Evolutionary conservation across 2,888 invertebrate species (phyloP), one percentile per base, ranked within the genome.

Genomic region (Druceiella hillmani): DNA sequence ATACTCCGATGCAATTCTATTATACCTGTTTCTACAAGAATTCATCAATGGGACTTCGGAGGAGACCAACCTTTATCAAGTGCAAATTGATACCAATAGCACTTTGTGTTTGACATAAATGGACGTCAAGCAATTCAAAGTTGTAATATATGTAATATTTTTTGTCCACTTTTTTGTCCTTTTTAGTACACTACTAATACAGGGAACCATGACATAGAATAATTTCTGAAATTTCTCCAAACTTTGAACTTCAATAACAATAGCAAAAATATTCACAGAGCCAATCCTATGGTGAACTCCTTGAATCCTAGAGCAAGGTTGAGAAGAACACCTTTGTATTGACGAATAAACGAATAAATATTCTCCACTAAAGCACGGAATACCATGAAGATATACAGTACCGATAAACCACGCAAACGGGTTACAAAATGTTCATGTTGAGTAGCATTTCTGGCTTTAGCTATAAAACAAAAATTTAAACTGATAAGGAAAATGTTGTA

Each of bases 321-420:
- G 41, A 48, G 52, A 53, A 30, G 28, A 43, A 29, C 31, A 50
- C 12, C 33, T 52, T 22, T 52, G 44, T 16, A 49, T 53, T 2
- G 54, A 57, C 35, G 51, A 56, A 37, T 50, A n/a, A n/a, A n/a
- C n/a, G n/a, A n/a, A n/a, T n/a, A 53, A 32, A 54, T 54, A 22
- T 52, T 49, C 29, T 51, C 51, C 28, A 52, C 52, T 4, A 52
- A 54, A 46, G 49, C 49, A 13, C 30, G 44, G 28, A 46, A 48
- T 39, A 46, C 25, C 15, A 36, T 56, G 40, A 55, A 56, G 40
- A 47, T 49, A 38, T 60, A 58, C 36, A 50, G 51, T 17, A 52
- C 55, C n/a, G 43, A 51, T 14, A 58, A 57, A 36, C 55, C 57
- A 3, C 51, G 55, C 36, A 59, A 58, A 49, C 54, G 52, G 52